Percentiles rank a stretch among this genome's conserved stretches.
Evolutionary conservation across 2,113 vertebrate genomes (phyloP).

Genomic region (Circaetus gallicus): DNA sequence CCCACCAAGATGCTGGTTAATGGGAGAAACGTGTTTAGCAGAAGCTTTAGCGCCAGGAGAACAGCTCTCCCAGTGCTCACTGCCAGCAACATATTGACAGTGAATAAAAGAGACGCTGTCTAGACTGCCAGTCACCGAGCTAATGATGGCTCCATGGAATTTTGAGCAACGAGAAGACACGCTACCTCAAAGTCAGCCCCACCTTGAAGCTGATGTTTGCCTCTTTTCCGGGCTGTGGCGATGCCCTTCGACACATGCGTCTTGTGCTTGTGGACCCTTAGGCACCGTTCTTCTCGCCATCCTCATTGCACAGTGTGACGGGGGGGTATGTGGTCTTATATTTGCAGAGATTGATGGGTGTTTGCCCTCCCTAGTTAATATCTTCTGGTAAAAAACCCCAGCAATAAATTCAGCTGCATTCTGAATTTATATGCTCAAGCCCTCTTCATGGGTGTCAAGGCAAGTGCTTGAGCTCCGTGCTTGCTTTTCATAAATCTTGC

Average conservation of each 20-base stretch:
- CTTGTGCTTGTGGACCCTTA: not conserved
- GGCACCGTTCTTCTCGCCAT: not conserved
- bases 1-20: not conserved
- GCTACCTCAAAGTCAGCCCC: not conserved
- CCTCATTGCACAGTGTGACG: rapidly evolving
- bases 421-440: not conserved
- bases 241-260: not conserved
- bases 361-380: not conserved
- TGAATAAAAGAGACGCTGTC: not conserved
- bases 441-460: rapidly evolving
- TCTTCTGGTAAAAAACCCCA: not conserved
- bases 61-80: not conserved
- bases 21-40: not conserved
- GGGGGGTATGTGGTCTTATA: not conserved
- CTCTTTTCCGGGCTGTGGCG: not conserved
- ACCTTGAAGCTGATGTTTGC: rapidly evolving
- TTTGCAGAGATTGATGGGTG: not conserved
- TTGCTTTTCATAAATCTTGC: not conserved
- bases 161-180: not conserved
- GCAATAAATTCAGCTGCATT: not conserved
- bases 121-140: not conserved
- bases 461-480: rapidly evolving
- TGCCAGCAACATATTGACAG: not conserved
- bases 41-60: not conserved
- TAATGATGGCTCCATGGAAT: rapidly evolving